phyloP scores from a whole-genome alignment of 2,113 vertebrate genomes.

The Phoxinus phoxinus region DNA sequence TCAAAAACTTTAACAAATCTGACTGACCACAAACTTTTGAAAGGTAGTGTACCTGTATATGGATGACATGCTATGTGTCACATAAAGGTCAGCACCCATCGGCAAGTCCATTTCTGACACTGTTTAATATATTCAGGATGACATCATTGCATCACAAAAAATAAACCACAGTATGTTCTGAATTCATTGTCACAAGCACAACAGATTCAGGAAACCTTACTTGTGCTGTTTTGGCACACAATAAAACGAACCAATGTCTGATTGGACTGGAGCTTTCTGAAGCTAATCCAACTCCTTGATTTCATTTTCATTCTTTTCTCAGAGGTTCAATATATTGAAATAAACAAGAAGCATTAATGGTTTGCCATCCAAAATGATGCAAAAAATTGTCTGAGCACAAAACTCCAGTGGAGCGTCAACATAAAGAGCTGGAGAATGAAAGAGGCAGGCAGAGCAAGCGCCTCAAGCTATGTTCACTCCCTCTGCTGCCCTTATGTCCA shows the following conservation, averaged over 20 bases:
- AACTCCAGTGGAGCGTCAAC: slow-evolving; percentile 3
- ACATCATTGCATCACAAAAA: slow-evolving; percentile 39
- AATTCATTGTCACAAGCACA: background rate
- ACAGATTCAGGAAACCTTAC: slow-evolving; percentile 1
- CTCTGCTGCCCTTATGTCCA: slow-evolving; percentile 59
- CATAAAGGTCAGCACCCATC: background rate
- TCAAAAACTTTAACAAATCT: no score
- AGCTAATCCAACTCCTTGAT: slow-evolving; percentile 28
- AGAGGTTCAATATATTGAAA: background rate
- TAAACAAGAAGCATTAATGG: slow-evolving; percentile 11
- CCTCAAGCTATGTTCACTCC: slow-evolving; percentile 19
- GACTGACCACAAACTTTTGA: background rate
- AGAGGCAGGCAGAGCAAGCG: background rate
- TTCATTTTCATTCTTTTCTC: slow-evolving; percentile 12
- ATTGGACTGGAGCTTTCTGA: slow-evolving; percentile 8
- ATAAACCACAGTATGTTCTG: background rate
- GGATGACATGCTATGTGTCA: background rate
- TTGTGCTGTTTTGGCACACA: background rate
- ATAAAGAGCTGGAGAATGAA: background rate
- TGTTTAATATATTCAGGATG: slow-evolving; percentile 15
- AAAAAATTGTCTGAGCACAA: slow-evolving; percentile 7
- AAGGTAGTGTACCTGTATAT: background rate
- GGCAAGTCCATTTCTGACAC: background rate
- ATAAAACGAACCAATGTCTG: background rate
- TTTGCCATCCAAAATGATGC: background rate